Evolutionary conservation across 2,888 invertebrate species (phyloP), one percentile per base, ranked within the genome.

Genomic region (Drosophila demipolita): DNA sequence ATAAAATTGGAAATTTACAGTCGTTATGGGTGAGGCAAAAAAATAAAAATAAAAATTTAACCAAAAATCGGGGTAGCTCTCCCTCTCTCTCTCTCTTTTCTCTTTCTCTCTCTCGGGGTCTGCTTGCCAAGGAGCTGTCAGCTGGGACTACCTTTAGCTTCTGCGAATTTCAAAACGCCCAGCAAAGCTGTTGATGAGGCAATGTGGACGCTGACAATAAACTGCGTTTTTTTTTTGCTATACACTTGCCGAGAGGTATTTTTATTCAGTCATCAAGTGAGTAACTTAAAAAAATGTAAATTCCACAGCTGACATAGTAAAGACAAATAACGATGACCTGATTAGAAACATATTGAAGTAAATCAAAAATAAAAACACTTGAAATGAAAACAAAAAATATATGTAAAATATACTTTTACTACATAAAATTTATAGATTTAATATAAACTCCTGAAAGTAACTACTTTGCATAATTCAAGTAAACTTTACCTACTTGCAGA

Each of bases 1-100:
- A 85, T 85, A 85, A 85, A 85, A 88, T 83, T 83, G 66, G 32
- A 86, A 89, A 90, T 85, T 85, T 85, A 85, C 83, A 71, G 88
- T 90, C 89, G 67, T 84, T 80, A 80, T 75, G 69, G 63, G 58
- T 66, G 54, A 62, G 45, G 52, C 75, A 66, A 63, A 58, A n/a
- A 38, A 3, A 26, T 0, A 12, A 40, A 5, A 40, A 57, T 36
- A 33, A 66, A 66, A 60, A 26, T 29, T n/a, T 3, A 26, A 2
- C 6, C 3, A 38, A 40, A 40, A 55, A 11, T 8, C 60, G 35
- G 45, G 52, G 48, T 53, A 48, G 57, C 49, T 20, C 53, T 48
- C 72, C 7, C 53, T 53, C 54, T n/a, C 59, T 33, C 33, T 12
- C 35, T 17, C 26, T 4, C 42, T 8, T 20, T 29, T 29, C 11